These are phyloP conservation scores for Platichthys stellatus DNA, from an alignment of 2,113 vertebrate genomes.

Conservation along the genomic window DNA sequence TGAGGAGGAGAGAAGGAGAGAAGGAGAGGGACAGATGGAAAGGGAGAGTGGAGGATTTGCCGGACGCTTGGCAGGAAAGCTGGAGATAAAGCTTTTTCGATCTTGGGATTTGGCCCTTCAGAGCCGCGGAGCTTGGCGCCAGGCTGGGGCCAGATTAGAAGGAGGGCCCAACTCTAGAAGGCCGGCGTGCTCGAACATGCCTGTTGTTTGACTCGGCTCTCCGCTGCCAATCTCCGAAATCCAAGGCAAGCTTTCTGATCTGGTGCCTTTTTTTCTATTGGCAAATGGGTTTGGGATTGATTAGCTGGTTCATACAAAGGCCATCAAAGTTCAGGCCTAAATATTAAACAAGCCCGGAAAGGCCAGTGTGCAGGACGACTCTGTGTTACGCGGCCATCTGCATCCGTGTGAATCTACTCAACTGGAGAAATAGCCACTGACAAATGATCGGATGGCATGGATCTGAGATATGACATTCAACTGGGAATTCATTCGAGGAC, in stretches of 20 bases:
- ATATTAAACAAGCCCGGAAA: slow-evolving; percentile 1
- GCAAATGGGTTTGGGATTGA: slow-evolving; percentile 41
- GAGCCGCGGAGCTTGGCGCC: slow-evolving; percentile 38
- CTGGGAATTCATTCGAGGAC: slow-evolving; percentile 55
- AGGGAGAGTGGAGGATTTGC: slow-evolving; percentile 50
- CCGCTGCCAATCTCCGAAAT: slow-evolving; percentile 39
- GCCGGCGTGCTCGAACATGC: slow-evolving; percentile 49
- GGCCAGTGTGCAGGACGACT: neutral
- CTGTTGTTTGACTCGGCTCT: slow-evolving; percentile 61
- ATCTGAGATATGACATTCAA: slow-evolving; percentile 23
- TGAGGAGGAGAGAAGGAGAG: neutral
- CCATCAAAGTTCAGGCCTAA: neutral
- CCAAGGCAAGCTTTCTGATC: slow-evolving; percentile 37
- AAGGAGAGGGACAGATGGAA: neutral
- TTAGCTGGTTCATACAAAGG: slow-evolving; percentile 20
- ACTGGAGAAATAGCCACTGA: neutral
- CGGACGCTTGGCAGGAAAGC: slow-evolving; percentile 57
- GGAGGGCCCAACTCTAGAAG: slow-evolving; percentile 26
- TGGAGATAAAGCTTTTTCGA: slow-evolving; percentile 59
- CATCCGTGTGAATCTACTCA: neutral
- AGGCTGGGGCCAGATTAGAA: slow-evolving; percentile 56
- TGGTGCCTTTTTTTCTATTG: slow-evolving; percentile 21
- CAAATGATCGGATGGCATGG: slow-evolving; percentile 1
- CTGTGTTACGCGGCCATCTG: neutral
- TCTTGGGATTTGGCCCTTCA: slow-evolving; percentile 58